Evolutionary conservation across 2,113 vertebrate species (phyloP).

Genomic region (Enhydra lutris): DNA sequence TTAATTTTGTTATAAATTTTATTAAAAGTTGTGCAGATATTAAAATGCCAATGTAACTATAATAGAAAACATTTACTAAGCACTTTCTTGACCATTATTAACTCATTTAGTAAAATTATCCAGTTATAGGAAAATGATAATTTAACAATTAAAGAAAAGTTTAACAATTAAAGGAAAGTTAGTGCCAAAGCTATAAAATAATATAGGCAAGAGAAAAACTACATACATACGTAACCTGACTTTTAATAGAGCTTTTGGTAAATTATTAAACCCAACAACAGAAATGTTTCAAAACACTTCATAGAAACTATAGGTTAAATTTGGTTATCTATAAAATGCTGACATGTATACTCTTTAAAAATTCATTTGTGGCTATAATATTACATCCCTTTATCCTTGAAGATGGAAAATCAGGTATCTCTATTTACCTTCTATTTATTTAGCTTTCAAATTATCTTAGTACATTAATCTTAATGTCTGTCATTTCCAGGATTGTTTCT

Average conservation of each 20-base stretch:
- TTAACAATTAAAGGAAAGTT: slow-evolving; percentile 12
- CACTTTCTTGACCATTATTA: slow-evolving; percentile 5
- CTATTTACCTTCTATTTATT: neutral
- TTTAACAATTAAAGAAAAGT: slow-evolving; percentile 4
- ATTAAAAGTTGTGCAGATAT: neutral
- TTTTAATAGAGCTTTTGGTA: neutral
- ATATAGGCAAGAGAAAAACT: neutral
- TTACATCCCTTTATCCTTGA: neutral
- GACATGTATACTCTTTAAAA: neutral
- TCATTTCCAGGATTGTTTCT: neutral
- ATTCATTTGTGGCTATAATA: neutral
- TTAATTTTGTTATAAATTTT: slow-evolving; percentile 1
- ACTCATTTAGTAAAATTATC: slow-evolving; percentile 32
- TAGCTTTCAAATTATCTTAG: slow-evolving; percentile 24
- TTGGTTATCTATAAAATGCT: neutral
- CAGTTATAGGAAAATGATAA: neutral
- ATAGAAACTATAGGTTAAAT: slow-evolving; percentile 33
- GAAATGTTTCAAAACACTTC: slow-evolving; percentile 5
- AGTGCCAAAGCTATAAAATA: neutral
- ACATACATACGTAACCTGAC: neutral
- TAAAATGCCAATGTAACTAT: slow-evolving; percentile 34
- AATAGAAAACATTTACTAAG: slow-evolving; percentile 33
- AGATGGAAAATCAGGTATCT: slow-evolving; percentile 1
- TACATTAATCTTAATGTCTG: slow-evolving; percentile 19
- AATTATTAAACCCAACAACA: neutral